Evolutionary conservation across 1,140 invertebrate genomes (phyloP), one percentile per base, ranked within the genome.

Genomic region (Drosophila ficusphila): DNA sequence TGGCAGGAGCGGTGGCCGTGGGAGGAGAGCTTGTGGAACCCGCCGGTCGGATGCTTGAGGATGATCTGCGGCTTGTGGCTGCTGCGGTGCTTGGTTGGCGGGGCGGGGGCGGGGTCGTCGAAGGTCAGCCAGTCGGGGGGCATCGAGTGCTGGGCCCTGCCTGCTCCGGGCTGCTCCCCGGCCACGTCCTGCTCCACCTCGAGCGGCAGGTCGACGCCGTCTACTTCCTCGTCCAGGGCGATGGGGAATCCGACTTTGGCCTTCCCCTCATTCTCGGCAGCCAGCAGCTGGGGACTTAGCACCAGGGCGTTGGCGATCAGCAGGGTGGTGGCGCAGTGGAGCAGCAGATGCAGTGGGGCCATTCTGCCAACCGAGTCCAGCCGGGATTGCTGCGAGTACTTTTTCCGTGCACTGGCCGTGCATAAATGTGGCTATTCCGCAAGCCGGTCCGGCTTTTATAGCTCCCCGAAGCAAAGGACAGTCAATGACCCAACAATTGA

Each of bases 41-140:
- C 73, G 7, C 33, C 41, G 0, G 68, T 16, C 2, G 74, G 74
- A 8, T 78, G 64, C 44, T 86, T 86, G 5, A 81, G 46, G 6
- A 88, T 70, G 3, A 74, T 46, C 2, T 60, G 56, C 14, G 62
- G 38, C n/a, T 78, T 81, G 44, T 36, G 67, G 47, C 31, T 46
- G 12, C 9, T 23, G 4, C 72, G 41, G 8, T 74, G 70, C n/a
- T 74, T 74, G 16, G 49, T n/a, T 49, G 57, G 38, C 3, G 38
- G 49, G 14, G 71, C 52, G 2, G 38, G 49, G 14, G 71, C 52
- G 2, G 81, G 76, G 4, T 82, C 73, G 0, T 67, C 74, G 16
- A 86, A 88, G 41, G 76, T 74, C 16, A 89, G 48, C 82, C 82
- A 88, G 29, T 78, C 29, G 4, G 82, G 82, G 0, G 82, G 82